phyloP scores from a whole-genome alignment of 2,888 invertebrate species.

The Reticulitermes lucifugus region DNA sequence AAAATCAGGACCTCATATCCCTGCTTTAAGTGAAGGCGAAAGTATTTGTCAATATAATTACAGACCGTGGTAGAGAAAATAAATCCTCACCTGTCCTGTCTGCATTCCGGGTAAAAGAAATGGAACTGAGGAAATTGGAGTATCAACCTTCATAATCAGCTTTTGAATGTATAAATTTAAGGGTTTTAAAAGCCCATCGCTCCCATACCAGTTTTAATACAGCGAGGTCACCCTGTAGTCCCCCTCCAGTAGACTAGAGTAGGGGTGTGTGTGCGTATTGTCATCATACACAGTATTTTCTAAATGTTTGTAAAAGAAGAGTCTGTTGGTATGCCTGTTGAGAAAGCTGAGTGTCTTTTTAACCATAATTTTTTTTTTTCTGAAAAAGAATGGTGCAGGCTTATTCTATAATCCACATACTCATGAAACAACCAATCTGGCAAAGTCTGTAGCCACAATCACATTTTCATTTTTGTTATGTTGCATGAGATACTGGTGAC shows the following conservation, averaged over 20 bases:
- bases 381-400: neutral
- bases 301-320: conserved; percentile 36
- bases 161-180: conserved; percentile 13
- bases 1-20: neutral
- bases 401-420: conserved; percentile 8
- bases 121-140: neutral
- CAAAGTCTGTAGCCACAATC: neutral
- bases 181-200: neutral
- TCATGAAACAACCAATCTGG: neutral
- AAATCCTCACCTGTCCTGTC: neutral
- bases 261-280: conserved; percentile 32
- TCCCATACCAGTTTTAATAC: neutral
- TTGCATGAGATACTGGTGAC: neutral
- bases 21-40: neutral
- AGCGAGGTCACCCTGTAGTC: neutral
- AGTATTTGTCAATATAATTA: no score
- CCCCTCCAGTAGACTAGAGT: conserved; percentile 32
- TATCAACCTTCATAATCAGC: neutral
- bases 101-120: neutral
- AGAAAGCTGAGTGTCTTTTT: neutral
- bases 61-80: neutral
- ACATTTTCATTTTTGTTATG: neutral
- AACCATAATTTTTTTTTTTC: neutral
- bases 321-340: neutral
- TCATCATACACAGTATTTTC: conserved; percentile 30